A percentile compares a stretch with the other conserved stretches of the same genome.
These are phyloP conservation scores for Orthosia gothica DNA, from an alignment of 2,888 invertebrate genomes.

Conservation along the genomic window DNA sequence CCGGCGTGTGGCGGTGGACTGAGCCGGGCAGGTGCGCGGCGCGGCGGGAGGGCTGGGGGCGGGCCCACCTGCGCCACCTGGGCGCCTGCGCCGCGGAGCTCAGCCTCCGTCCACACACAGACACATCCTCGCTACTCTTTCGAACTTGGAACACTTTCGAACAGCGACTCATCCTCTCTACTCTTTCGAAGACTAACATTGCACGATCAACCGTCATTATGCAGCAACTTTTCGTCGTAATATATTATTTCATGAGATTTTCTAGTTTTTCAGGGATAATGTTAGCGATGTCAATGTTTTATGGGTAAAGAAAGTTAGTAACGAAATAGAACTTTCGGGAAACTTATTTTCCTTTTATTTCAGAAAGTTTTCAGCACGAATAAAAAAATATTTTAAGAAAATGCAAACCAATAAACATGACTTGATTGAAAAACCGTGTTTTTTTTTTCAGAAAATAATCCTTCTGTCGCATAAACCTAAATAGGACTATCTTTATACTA, in stretches of 20 bases:
- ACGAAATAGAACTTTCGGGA: conserved; percentile 8
- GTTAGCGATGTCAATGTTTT: not conserved
- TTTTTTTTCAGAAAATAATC: not conserved
- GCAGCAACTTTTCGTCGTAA: conserved; percentile 65
- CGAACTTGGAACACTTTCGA: conserved; percentile 4
- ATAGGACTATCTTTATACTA: conserved; percentile 50
- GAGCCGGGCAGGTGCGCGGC: conserved; percentile 88
- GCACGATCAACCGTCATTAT: conserved; percentile 61
- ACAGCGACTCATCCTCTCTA: conserved; percentile 50
- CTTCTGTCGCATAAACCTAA: conserved; percentile 27
- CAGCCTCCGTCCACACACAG: conserved; percentile 70
- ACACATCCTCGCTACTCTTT: conserved; percentile 52
- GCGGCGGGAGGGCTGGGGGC: conserved; percentile 87
- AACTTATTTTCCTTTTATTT: conserved; percentile 13
- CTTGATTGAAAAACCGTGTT: not conserved
- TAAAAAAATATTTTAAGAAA: not conserved
- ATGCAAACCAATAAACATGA: not conserved
- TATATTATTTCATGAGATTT: conserved; percentile 64
- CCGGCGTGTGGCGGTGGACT: conserved; percentile 87
- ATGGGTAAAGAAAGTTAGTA: conserved; percentile 1
- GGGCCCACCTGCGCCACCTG: conserved; percentile 91
- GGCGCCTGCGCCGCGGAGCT: conserved; percentile 88
- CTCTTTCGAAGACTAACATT: conserved; percentile 60
- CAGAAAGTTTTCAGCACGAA: not conserved
- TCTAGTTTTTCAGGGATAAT: conserved; percentile 25